phyloP scores from a whole-genome alignment of 30 jellyfish, hydroid and myxozoan species.

The Pelagia noctiluca region DNA sequence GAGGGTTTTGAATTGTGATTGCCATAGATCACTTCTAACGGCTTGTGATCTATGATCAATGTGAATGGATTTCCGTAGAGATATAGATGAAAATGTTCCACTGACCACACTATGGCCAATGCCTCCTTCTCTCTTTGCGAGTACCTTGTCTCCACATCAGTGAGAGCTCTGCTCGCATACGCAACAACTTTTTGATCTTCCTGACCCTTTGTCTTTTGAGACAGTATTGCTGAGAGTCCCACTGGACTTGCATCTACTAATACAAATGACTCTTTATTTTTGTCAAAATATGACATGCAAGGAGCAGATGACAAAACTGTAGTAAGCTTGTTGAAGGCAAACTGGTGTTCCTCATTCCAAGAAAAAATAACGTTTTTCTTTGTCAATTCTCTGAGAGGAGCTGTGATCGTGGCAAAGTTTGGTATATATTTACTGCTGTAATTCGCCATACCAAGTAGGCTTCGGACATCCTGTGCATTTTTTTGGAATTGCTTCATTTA shows the following conservation, averaged over 20 bases:
- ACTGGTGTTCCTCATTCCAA: conserved; percentile 45
- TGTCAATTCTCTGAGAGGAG: conserved; percentile 59
- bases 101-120: conserved; percentile 45
- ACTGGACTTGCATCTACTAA: conserved; percentile 55
- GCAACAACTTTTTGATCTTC: conserved; percentile 57
- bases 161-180: conserved; percentile 53
- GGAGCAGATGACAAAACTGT: conserved; percentile 38
- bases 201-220: conserved; percentile 48
- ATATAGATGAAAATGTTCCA: conserved; percentile 13
- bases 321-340: conserved; percentile 23
- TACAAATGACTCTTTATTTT: conserved; percentile 47
- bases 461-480: conserved; percentile 44
- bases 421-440: conserved; percentile 54
- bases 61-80: conserved; percentile 23
- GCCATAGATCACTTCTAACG: conserved; percentile 50
- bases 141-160: conserved; percentile 40
- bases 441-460: conserved; percentile 62
- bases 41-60: conserved; percentile 35
- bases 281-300: conserved; percentile 56
- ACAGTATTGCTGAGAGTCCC: conserved; percentile 52
- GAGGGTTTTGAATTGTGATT: conserved; percentile 51
- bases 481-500: conserved; percentile 34
- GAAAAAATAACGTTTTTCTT: conserved; percentile 35
- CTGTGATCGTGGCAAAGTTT: conserved; percentile 44
- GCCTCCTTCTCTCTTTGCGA: conserved; percentile 40